Evolutionary conservation across 2,113 vertebrate species (phyloP), one percentile per base, ranked within the genome.

Genomic region (Seriola aureovittata): DNA sequence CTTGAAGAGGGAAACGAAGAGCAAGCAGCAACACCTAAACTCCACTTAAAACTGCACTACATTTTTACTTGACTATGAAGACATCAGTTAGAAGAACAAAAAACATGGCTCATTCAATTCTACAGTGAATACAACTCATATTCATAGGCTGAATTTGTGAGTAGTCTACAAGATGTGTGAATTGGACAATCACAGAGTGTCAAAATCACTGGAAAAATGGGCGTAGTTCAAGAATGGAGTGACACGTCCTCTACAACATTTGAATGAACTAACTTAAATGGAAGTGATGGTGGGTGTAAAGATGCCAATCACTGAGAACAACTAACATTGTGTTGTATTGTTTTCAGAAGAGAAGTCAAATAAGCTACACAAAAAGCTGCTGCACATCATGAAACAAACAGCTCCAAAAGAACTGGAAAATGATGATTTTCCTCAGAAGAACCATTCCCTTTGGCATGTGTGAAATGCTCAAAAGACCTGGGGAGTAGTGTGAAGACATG

Each of bases 101-200:
- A 77, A 78, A 38, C 38, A 67, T 8, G 44, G 36, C 58, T 71
- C 64, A 71, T 75, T 84, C 66, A 16, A 48, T 83, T 82, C 66
- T 62, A 65, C 79, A 59, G 55, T 85, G 75, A 82, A 88, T 69
- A 73, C 50, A 42, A 84, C 50, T 81, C 78, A 55, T 85, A 81
- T 82, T 91, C 67, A 80, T 71, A 57, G 25, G 52, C 52, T 80
- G 66, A 71, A 79, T 85, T 85, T 72, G 50, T 46, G 73, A 71
- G 65, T 29, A 50, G 73, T 85, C 60, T 67, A 78, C 52, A 60
- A 84, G 64, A 90, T 74, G 78, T 85, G 72, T 12, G 70, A 91
- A 87, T 78, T 91, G 72, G 81, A 87, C 88, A 88, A 88, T 88
- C 80, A 84, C 12, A 1, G 40, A 66, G 80, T 87, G 89, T 87